A percentile compares a stretch with the other conserved stretches of the same genome.
phyloP scores from a whole-genome alignment of 1,140 invertebrate genomes.

The Brachionus plicatilis region DNA sequence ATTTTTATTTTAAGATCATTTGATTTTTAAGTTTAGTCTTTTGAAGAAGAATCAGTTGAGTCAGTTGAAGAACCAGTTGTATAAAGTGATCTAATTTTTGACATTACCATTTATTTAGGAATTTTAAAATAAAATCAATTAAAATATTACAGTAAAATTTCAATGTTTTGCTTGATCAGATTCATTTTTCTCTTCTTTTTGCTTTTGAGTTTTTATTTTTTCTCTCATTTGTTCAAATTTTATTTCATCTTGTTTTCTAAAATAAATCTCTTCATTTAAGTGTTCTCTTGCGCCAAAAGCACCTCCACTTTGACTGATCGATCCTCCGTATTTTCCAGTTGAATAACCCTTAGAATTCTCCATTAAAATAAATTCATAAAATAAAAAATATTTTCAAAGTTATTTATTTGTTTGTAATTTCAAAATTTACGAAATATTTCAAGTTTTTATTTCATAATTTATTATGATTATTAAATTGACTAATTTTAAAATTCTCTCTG shows the following conservation, averaged over 20 bases:
- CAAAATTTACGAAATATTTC: not conserved
- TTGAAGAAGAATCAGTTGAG: too few relatives aligned
- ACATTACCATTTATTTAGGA: too few relatives aligned
- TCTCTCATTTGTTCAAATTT: not conserved
- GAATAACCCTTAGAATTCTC: constrained; percentile 3
- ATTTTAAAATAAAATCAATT: too few relatives aligned
- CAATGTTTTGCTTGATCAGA: not conserved
- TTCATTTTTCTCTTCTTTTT: not conserved
- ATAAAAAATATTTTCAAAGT: not conserved
- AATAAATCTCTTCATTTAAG: constrained; percentile 16
- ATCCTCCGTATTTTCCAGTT: constrained; percentile 16
- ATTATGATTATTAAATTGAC: not conserved
- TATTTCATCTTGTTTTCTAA: constrained; percentile 21
- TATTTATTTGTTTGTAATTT: not conserved
- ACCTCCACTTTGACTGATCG: not conserved
- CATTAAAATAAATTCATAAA: not conserved
- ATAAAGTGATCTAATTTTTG: too few relatives aligned
- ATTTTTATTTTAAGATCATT: too few relatives aligned
- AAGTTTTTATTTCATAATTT: not conserved
- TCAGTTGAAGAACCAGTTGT: too few relatives aligned
- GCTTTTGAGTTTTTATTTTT: not conserved
- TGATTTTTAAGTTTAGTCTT: too few relatives aligned
- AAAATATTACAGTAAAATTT: not conserved
- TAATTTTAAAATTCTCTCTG: not conserved
- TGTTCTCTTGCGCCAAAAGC: not conserved